Evolutionary conservation across 2,797 vertebrate species (phyloP).

Genomic region (Ctenopoma multispine): DNA sequence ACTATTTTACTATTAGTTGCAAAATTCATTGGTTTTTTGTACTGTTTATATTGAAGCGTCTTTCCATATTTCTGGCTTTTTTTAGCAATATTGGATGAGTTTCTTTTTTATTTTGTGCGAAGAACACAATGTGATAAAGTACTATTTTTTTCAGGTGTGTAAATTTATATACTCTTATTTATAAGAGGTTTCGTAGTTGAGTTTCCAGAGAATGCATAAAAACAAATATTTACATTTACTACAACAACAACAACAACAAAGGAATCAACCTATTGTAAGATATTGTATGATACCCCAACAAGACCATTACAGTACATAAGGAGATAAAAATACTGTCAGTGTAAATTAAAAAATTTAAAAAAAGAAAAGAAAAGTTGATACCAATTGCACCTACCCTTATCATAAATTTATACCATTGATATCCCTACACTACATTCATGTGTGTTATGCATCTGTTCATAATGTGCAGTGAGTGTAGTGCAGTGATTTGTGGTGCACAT

Average conservation of each 20-base stretch:
- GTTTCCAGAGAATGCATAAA: not conserved
- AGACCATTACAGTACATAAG: not conserved
- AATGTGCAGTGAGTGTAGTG: constrained; percentile 25
- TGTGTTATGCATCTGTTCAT: constrained; percentile 34
- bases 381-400: not conserved
- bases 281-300: no score
- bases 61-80: not conserved
- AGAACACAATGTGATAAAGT: not conserved
- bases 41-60: not conserved
- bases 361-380: not conserved
- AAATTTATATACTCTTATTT: no score
- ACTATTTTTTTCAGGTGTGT: not conserved
- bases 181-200: not conserved
- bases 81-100: not conserved
- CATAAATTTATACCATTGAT: constrained; percentile 23
- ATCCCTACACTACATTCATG: constrained; percentile 10
- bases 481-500: constrained; percentile 60
- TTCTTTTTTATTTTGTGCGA: no score
- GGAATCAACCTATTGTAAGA: no score
- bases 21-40: no score
- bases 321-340: not conserved
- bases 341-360: no score
- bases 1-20: not conserved
- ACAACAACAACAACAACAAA: no score
- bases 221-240: no score